Percentiles rank a stretch among this genome's conserved stretches.
Conservation (phyloP, 2,113 vertebrate genomes). For the Tachysurus fulvidraco region DNA sequence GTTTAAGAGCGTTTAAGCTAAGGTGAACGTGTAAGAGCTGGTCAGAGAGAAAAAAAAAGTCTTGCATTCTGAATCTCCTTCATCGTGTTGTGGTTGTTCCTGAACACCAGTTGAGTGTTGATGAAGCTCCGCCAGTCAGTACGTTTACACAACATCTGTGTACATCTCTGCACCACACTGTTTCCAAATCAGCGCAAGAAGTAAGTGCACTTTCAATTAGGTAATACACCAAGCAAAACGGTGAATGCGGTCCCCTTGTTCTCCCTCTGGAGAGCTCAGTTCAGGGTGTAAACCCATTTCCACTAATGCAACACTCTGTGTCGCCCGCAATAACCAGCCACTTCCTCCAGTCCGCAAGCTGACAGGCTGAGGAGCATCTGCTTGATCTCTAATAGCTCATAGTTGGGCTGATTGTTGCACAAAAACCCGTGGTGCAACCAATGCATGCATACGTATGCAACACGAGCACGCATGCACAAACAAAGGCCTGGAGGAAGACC, state of each 20-base stretch:
- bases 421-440: slow-evolving; percentile 8
- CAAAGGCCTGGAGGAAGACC: slow-evolving; percentile 32
- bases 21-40: not conserved
- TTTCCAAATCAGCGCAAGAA: not conserved
- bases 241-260: slow-evolving; percentile 7
- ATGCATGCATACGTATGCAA: not conserved
- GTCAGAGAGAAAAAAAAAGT: not conserved
- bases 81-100: not conserved
- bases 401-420: not conserved
- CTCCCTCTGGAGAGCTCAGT: not conserved
- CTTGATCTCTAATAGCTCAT: slow-evolving; percentile 10
- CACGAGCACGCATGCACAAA: slow-evolving; percentile 3
- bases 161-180: not conserved
- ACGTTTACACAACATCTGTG: not conserved
- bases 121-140: not conserved
- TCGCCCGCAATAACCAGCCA: not conserved
- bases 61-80: not conserved
- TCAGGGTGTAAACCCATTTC: slow-evolving; percentile 8
- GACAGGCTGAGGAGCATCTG: slow-evolving; percentile 1
- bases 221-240: slow-evolving; percentile 9
- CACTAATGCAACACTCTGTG: not conserved
- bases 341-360: not conserved
- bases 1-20: not conserved
- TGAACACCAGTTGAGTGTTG: not conserved
- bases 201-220: slow-evolving; percentile 28